Evolutionary conservation across 2,797 vertebrate genomes (phyloP).

Genomic region (Catamblyrhynchus diadema): DNA sequence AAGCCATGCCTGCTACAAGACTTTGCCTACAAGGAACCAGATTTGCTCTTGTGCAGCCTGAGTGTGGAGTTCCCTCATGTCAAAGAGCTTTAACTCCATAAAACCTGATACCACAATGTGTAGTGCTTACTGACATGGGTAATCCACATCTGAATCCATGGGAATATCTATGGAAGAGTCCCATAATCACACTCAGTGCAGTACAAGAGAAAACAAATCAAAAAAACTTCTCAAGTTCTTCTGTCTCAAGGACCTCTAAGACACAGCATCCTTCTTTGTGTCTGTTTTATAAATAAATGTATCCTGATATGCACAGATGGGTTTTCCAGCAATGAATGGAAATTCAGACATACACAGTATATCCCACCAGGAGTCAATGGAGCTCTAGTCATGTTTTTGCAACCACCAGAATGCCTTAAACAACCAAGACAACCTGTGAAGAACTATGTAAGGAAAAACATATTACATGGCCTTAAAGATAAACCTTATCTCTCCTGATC

Average conservation of each 20-base stretch:
- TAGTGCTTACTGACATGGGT: neutral
- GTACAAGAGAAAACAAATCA: neutral
- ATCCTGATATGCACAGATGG: neutral
- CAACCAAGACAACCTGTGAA: neutral
- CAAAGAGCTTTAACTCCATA: neutral
- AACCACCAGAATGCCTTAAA: neutral
- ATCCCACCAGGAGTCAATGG: neutral
- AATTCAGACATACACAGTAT: neutral
- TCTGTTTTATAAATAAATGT: slow-evolving; percentile 23
- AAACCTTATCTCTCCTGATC: slow-evolving; percentile 23
- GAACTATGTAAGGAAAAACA: neutral
- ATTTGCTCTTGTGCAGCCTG: neutral
- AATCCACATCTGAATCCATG: neutral
- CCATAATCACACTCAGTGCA: neutral
- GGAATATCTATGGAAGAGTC: neutral
- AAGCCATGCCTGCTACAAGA: slow-evolving; percentile 4
- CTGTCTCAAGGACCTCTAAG: slow-evolving; percentile 18
- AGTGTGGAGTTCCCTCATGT: neutral
- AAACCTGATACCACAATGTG: neutral
- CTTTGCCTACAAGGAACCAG: slow-evolving; percentile 3
- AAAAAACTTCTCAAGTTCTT: neutral
- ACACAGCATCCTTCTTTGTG: neutral
- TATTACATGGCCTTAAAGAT: neutral
- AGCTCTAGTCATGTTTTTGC: neutral
- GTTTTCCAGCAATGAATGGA: neutral